Conservation (phyloP, 2,113 vertebrate genomes). For the Rhynchopsitta pachyrhyncha region DNA sequence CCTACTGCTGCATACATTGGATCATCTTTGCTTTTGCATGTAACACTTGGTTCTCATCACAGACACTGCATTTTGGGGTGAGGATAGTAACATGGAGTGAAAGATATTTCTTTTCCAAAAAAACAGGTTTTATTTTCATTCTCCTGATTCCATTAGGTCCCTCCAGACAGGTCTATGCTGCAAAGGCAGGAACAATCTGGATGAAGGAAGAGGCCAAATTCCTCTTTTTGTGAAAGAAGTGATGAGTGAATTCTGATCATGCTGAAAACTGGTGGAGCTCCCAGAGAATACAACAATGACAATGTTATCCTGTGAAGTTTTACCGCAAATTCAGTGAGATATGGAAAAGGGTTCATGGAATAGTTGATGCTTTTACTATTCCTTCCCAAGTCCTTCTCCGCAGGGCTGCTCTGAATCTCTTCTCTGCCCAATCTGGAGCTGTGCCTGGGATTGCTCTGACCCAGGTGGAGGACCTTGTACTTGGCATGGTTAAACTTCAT, state of each 20-base stretch:
- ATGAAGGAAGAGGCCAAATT: neutral
- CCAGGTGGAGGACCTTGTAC: too few species aligned
- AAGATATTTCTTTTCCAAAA: neutral
- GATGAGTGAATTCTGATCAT: accelerated
- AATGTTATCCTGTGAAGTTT: neutral
- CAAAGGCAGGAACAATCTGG: neutral
- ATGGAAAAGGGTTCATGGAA: neutral
- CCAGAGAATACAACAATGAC: accelerated
- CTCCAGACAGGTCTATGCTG: neutral
- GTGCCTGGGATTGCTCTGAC: too few species aligned
- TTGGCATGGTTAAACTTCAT: too few species aligned
- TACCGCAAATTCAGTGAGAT: neutral
- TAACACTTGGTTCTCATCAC: neutral
- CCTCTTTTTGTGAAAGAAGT: neutral
- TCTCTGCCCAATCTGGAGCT: too few species aligned
- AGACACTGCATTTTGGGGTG: neutral
- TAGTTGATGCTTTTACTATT: neutral
- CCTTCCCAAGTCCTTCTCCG: neutral
- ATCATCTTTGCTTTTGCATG: neutral
- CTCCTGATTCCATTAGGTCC: neutral
- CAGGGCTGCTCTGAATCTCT: too few species aligned
- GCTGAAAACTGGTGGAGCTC: neutral
- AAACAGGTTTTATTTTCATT: neutral
- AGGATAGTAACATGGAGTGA: neutral
- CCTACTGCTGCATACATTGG: neutral